Evolutionary conservation across 2,888 invertebrate species (phyloP), one percentile per base, ranked within the genome.

Genomic region (Lycia hirtaria): DNA sequence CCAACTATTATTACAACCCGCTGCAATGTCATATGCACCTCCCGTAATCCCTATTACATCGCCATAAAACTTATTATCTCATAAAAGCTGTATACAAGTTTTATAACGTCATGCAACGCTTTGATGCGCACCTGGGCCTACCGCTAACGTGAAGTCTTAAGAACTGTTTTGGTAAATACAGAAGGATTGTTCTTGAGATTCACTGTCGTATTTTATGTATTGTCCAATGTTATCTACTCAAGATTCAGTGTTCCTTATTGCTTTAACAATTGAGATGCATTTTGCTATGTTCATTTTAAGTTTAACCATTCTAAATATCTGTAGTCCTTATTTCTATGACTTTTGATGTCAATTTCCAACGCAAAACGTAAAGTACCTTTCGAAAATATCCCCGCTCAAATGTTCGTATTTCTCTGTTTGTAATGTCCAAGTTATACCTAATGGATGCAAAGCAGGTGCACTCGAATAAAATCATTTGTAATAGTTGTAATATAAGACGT

Each of bases 381-480:
- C 10, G 14, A 41, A 35, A 40, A n/a, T 7, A 14, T 22, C 12
- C 9, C 14, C 14, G 38, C 6, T 19, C 4, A 47, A n/a, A 24
- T 35, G 6, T 17, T 35, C 24, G 35, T 26, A 4, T 51, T 37
- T 20, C 33, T 35, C 15, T 19, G 26, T 35, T 19, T 32, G 5
- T 6, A 32, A 28, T 50, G 49, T 40, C 55, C 61, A 64, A 70
- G 72, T 71, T 50, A 38, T 56, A n/a, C n/a, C n/a, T n/a, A 75
- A 78, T 76, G 69, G 75, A 78, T 73, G 79, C 56, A 67, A 67
- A 62, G 71, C 79, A 78, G 79, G 75, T 77, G 79, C 75, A 76
- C 72, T 68, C 70, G 71, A 71, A 72, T 73, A 72, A 69, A 68
- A 72, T 67, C 71, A 75, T 78, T 72, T 73, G 72, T 75, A 73